Evolutionary conservation across 1,140 invertebrate genomes (phyloP), one percentile per base, ranked within the genome.

Genomic region (Schlechtendalia chinensis): DNA sequence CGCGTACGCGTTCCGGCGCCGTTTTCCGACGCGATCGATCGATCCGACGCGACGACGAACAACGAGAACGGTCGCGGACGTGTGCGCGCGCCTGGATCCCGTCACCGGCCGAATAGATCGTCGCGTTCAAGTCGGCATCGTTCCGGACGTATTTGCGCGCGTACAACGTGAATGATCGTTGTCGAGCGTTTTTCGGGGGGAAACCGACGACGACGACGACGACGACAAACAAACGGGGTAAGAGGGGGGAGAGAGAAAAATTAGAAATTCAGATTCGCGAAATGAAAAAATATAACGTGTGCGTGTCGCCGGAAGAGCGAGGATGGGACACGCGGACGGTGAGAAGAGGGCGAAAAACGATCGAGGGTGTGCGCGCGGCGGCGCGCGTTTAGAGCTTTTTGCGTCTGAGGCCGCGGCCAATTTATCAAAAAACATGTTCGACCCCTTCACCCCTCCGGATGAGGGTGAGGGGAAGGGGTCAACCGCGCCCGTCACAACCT

Each of bases 401-500:
- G 75, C 63, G 75, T 79, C 75, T 79, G 75, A 79, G 75, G 24
- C 58, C 58, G 45, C 75, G 75, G 58, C 75, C 75, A 79, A 79
- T 79, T 79, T 79, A 79, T 79, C 75, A 79, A 79, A 79, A 79
- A 79, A 79, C 56, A 79, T 63, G 75, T 79, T 79, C 58, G 32
- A 47, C 75, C 56, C 56, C 58, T 58, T 74, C 72, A 24, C 19
- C 72, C 63, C 63, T n/a, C 63, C 8, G 6, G 67, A 22, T n/a
- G n/a, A n/a, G n/a, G n/a, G n/a, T n/a, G n/a, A n/a, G n/a, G n/a
- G 61, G 45, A 11, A 50, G 47, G 67, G 65, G 67, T 69, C 22
- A 69, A 50, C 67, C 67, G 45, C 67, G 45, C 45, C 45, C 8
- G 14, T 39, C 8, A 39, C 32, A 39, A 39, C 32, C 32, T 4